Conservation (phyloP, 2,888 invertebrate genomes). For the Pollenia labialis region DNA sequence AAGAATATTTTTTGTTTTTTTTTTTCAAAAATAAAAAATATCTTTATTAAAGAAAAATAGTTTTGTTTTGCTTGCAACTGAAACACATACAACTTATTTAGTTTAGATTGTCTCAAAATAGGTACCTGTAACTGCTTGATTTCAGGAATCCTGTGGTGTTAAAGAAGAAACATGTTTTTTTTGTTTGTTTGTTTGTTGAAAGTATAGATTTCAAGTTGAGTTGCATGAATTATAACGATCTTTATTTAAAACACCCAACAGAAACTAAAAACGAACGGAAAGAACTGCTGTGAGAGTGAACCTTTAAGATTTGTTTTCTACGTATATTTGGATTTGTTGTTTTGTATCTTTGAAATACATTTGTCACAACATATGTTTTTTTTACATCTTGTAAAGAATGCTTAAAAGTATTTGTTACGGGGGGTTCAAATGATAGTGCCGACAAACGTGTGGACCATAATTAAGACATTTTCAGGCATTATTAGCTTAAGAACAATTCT, state of each 20-base stretch:
- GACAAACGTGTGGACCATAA: slow-evolving; percentile 72
- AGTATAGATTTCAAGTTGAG: slow-evolving; percentile 59
- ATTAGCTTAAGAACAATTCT: slow-evolving; percentile 66
- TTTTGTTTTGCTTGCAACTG: slow-evolving; percentile 23
- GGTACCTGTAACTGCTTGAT: slow-evolving; percentile 55
- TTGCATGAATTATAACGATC: slow-evolving; percentile 59
- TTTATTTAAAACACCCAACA: slow-evolving; percentile 45
- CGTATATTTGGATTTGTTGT: slow-evolving; percentile 37
- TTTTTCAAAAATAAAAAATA: slow-evolving; percentile 32
- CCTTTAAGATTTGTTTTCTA: slow-evolving; percentile 55
- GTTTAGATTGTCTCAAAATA: slow-evolving; percentile 24
- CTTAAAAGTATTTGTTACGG: slow-evolving; percentile 49
- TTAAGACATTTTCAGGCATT: slow-evolving; percentile 70
- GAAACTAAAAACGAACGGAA: slow-evolving; percentile 25
- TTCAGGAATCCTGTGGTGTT: slow-evolving; percentile 60
- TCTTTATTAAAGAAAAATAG: slow-evolving; percentile 44
- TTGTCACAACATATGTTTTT: slow-evolving; percentile 73
- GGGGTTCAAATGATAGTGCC: slow-evolving; percentile 56
- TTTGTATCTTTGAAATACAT: slow-evolving; percentile 62
- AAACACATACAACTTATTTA: not conserved
- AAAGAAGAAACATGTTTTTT: slow-evolving; percentile 41
- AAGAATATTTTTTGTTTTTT: slow-evolving; percentile 28
- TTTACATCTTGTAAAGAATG: not conserved
- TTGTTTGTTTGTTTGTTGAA: not conserved
- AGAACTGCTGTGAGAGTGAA: slow-evolving; percentile 57